Percentiles rank a stretch among this genome's conserved stretches.
Evolutionary conservation across 2,113 vertebrate species (phyloP).

Genomic region (Mola mola): DNA sequence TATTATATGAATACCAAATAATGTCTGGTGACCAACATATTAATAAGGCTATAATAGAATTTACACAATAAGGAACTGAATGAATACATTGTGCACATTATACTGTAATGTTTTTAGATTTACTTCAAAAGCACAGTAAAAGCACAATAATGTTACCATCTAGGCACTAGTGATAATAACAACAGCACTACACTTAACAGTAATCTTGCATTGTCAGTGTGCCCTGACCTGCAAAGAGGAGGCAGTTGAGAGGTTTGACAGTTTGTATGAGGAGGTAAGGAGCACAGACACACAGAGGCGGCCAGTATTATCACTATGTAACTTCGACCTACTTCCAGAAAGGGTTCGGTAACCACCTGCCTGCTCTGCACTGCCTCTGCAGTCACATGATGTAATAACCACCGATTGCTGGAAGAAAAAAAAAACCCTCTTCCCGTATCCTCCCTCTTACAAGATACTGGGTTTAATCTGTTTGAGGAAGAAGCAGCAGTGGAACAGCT

Average conservation of each 20-base stretch:
- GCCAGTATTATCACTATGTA: not conserved
- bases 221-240: not conserved
- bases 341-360: constrained; percentile 52
- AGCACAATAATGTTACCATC: not conserved
- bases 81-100: too few species aligned
- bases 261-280: constrained; percentile 36
- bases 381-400: constrained; percentile 55
- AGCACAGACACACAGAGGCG: not conserved
- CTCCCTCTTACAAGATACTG: not conserved
- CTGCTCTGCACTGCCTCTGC: not conserved
- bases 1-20: too few species aligned
- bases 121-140: too few species aligned
- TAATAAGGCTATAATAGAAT: too few species aligned
- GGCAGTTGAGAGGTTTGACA: constrained; percentile 12
- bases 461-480: constrained; percentile 13
- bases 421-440: constrained; percentile 22
- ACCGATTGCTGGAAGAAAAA: constrained; percentile 32
- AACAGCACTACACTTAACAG: not conserved
- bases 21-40: too few species aligned
- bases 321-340: constrained; percentile 55
- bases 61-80: too few species aligned
- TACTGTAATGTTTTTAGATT: too few species aligned
- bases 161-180: not conserved
- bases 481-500: constrained; percentile 26
- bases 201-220: constrained; percentile 18